phyloP scores from a whole-genome alignment of 2,113 vertebrate species.

The Dromiciops gliroides region DNA sequence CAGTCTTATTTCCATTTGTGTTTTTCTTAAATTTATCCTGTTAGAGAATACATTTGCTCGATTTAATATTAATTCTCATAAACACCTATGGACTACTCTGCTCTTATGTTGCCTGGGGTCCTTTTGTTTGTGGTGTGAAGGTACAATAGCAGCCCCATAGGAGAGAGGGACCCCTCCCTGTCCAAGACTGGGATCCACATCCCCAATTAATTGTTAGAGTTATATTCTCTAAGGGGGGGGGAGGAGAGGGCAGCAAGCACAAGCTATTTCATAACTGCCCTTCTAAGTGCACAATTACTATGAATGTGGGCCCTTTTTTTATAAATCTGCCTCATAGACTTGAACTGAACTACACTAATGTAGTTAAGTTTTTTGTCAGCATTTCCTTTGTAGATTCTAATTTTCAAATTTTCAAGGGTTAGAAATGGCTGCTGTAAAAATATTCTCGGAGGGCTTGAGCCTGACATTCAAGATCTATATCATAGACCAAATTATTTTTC shows the following conservation, averaged over 20 bases:
- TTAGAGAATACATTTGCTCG: background rate
- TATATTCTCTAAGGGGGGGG: background rate
- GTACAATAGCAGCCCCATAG: background rate
- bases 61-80: background rate
- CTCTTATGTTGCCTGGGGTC: background rate
- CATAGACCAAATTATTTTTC: constrained; percentile 59
- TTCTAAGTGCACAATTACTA: background rate
- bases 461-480: constrained; percentile 70
- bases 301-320: constrained; percentile 43
- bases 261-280: background rate
- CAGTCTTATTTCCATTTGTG: background rate
- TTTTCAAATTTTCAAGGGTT: constrained; percentile 68
- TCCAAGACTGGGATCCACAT: background rate
- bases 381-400: constrained; percentile 65
- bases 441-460: constrained; percentile 65
- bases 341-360: constrained; percentile 30
- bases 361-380: constrained; percentile 68
- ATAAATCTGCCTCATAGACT: constrained; percentile 69
- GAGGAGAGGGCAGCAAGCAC: background rate
- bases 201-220: background rate
- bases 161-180: background rate
- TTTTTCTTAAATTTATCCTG: background rate
- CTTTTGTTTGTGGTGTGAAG: background rate
- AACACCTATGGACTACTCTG: background rate
- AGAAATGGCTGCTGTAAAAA: constrained; percentile 63